Percentiles rank a stretch among this genome's conserved stretches.
Conservation (phyloP, 1,140 invertebrate species). For the Belonocnema kinseyi region DNA sequence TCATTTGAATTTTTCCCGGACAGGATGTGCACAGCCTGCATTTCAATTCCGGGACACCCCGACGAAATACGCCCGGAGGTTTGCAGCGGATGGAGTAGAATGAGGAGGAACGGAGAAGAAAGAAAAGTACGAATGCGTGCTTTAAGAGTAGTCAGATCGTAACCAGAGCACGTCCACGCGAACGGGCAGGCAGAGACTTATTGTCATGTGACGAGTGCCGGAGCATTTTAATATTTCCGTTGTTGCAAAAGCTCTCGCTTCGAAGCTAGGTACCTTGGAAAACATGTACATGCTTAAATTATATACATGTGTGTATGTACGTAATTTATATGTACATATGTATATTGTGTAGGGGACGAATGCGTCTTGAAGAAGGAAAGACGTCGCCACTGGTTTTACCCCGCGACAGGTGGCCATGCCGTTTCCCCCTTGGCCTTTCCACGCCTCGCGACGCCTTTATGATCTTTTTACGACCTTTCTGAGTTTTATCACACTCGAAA, state of each 20-base stretch:
- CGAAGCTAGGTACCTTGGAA: slow-evolving; percentile 2
- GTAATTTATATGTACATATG: not conserved
- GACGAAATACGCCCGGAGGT: slow-evolving; percentile 59
- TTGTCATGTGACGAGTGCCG: slow-evolving; percentile 62
- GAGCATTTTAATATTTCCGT: slow-evolving; percentile 66
- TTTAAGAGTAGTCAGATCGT: slow-evolving; percentile 57
- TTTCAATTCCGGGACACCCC: slow-evolving; percentile 68
- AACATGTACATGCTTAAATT: not conserved
- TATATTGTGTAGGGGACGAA: slow-evolving; percentile 9
- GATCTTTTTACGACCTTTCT: slow-evolving; percentile 39
- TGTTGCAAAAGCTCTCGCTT: slow-evolving; percentile 40
- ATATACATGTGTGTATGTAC: not conserved
- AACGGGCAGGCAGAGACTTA: slow-evolving; percentile 61
- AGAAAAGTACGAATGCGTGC: slow-evolving; percentile 42
- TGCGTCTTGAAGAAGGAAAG: slow-evolving; percentile 35
- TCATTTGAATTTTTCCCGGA: slow-evolving; percentile 67
- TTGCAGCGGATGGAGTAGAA: slow-evolving; percentile 32
- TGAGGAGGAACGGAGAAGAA: slow-evolving; percentile 35
- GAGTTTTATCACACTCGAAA: slow-evolving; percentile 30
- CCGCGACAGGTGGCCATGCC: slow-evolving; percentile 40
- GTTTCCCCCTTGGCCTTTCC: slow-evolving; percentile 29
- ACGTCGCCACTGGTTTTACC: slow-evolving; percentile 54
- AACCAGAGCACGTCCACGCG: slow-evolving; percentile 67
- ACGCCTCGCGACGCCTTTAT: slow-evolving; percentile 27
- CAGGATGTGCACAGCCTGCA: slow-evolving; percentile 69